Conservation (phyloP, 2,888 invertebrate genomes). For the Rhogogaster chlorosoma region DNA sequence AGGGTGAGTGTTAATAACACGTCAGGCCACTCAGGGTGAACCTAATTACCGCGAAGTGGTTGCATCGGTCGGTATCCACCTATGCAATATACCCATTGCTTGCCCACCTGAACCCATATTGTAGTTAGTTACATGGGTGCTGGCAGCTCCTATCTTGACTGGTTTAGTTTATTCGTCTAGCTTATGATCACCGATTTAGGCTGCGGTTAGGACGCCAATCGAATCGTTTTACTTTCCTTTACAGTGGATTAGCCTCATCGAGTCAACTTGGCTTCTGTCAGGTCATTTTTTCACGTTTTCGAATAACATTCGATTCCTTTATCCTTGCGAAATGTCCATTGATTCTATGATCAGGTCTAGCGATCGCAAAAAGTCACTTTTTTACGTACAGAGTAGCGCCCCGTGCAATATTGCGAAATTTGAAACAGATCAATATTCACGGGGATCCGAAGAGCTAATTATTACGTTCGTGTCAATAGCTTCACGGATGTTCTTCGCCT, state of each 20-base stretch:
- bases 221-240: not conserved
- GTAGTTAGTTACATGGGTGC: constrained; percentile 21
- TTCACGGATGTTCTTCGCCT: not conserved
- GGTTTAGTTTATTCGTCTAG: constrained; percentile 39
- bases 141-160: constrained; percentile 13
- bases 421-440: not conserved
- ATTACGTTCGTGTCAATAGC: not conserved
- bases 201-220: constrained; percentile 20
- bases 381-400: not conserved
- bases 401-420: not conserved
- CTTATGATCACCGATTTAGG: constrained; percentile 25
- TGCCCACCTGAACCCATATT: constrained; percentile 32
- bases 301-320: too few relatives aligned
- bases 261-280: not conserved
- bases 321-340: not conserved
- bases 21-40: constrained; percentile 45
- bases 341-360: not conserved
- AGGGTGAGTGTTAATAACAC: constrained; percentile 48
- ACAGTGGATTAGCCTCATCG: not conserved
- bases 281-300: not conserved
- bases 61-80: constrained; percentile 37
- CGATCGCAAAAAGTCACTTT: not conserved
- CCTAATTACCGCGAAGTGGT: constrained; percentile 48
- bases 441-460: not conserved
- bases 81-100: constrained; percentile 12